These are phyloP conservation scores for Balaeniceps rex DNA, from an alignment of 2,113 vertebrate species.

Conservation along the genomic window DNA sequence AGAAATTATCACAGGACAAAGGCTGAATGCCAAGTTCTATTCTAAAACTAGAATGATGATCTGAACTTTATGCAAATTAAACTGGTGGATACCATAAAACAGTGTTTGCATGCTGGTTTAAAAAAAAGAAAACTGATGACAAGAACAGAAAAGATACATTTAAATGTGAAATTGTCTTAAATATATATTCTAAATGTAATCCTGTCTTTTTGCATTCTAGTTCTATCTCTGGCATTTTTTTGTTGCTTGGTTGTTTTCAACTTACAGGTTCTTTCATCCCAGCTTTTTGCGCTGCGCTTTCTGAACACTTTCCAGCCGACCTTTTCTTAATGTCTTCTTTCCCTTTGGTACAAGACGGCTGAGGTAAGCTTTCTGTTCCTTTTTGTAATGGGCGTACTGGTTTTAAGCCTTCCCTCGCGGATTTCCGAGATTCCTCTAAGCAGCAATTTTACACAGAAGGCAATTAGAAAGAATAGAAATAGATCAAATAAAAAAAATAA, in stretches of 20 bases:
- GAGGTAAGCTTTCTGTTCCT: constrained; percentile 44
- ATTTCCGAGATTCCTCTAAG: constrained; percentile 64
- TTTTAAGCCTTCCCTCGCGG: constrained; percentile 60
- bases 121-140: not conserved
- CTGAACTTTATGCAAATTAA: not conserved
- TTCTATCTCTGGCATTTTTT: not conserved
- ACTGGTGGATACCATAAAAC: not conserved
- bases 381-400: constrained; percentile 59
- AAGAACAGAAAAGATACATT: not conserved
- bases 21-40: not conserved
- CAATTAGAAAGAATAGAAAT: not conserved
- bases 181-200: not conserved
- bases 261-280: constrained; percentile 41
- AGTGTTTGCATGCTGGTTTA: not conserved
- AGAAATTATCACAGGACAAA: not conserved
- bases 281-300: constrained; percentile 71
- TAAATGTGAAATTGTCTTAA: not conserved
- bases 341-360: constrained; percentile 30
- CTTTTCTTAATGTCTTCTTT: constrained; percentile 67
- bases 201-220: not conserved
- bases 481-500: not conserved
- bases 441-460: constrained; percentile 34
- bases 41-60: not conserved
- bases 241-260: not conserved
- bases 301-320: constrained; percentile 72